phyloP scores from a whole-genome alignment of 1,140 invertebrate genomes.

The Triops longicaudatus region DNA sequence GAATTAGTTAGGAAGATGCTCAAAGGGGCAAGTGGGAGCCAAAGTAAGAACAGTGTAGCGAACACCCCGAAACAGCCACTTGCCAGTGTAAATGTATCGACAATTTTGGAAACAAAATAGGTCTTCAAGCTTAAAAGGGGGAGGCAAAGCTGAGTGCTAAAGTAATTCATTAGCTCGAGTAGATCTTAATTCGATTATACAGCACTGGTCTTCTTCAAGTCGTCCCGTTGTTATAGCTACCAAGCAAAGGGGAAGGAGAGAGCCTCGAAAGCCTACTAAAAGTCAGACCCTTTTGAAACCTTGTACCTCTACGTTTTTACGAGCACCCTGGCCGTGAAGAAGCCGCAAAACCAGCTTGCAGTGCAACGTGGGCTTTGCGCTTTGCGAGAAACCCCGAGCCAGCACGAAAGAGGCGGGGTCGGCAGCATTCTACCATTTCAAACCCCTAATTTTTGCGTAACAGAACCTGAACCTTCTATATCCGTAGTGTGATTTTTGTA shows the following conservation, averaged over 20 bases:
- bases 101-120: neutral
- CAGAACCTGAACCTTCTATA: neutral
- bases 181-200: constrained; percentile 12
- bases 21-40: neutral
- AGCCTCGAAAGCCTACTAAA: neutral
- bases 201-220: neutral
- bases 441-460: neutral
- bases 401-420: neutral
- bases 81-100: neutral
- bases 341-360: neutral
- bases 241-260: neutral
- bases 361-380: neutral
- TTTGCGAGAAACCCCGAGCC: neutral
- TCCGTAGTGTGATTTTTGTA: no score
- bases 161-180: constrained; percentile 11
- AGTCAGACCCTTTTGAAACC: neutral
- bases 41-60: neutral
- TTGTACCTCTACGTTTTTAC: neutral
- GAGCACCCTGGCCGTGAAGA: neutral
- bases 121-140: neutral
- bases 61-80: neutral
- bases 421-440: neutral
- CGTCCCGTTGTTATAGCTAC: neutral
- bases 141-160: neutral
- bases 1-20: neutral